Percentiles rank a stretch among this genome's conserved stretches.
Evolutionary conservation across 2,113 vertebrate genomes (phyloP).

Genomic region (Physeter macrocephalus): DNA sequence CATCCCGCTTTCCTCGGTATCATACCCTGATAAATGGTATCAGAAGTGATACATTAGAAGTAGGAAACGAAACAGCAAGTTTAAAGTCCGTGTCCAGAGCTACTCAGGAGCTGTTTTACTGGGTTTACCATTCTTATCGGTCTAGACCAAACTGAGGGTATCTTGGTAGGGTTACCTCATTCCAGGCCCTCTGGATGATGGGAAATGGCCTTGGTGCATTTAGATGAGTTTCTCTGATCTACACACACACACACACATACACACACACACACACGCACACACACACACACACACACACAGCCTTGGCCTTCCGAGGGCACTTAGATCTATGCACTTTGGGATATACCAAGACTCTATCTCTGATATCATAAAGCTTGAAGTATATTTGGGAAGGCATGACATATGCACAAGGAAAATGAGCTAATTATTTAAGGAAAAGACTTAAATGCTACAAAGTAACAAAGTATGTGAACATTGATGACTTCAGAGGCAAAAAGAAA

Average conservation of each 20-base stretch:
- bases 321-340: neutral
- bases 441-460: neutral
- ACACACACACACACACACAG: neutral
- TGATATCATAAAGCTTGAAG: neutral
- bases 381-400: neutral
- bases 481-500: neutral
- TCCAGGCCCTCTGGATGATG: neutral
- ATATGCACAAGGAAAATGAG: neutral
- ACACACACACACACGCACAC: too few relatives aligned
- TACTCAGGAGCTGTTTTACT: neutral
- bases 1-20: neutral
- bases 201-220: neutral
- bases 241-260: neutral
- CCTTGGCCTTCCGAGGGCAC: neutral
- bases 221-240: neutral
- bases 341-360: neutral
- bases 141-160: neutral
- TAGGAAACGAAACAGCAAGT: neutral
- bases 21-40: neutral
- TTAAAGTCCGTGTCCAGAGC: neutral
- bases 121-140: neutral
- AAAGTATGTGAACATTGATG: neutral
- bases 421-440: neutral
- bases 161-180: neutral
- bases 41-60: neutral